Base-by-base conservation (phyloP, 2,113 vertebrate genomes). In the Cyanoliseus patagonus region DNA sequence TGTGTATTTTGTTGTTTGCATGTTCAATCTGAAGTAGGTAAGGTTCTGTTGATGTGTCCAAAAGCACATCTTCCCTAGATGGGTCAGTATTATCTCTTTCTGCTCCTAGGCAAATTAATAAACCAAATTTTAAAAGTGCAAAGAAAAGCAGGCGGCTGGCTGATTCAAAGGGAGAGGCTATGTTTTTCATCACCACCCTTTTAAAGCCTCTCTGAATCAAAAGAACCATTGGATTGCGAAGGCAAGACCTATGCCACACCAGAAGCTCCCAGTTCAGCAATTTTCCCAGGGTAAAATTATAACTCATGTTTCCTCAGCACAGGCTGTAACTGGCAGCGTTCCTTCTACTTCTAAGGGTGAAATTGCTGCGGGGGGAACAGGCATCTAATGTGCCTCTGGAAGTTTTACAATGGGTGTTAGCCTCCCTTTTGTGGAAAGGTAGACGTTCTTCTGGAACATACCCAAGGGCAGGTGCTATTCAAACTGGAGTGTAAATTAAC, bases 251-350 rank as follows among this genome's bases (percentile, higher is more conserved):
- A 41, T 96, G 96, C 95, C 96, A 97, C 96, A 94, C 93, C 94
- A 97, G 96, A 97, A 95, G 96, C 94, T 97, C 95, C 88, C 91
- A 97, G 95, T 96, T 97, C 96, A 96, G 97, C 97, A 97, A 95
- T 97, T 97, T 97, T 97, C 96, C 95, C 96, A 97, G 95, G 96
- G 94, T 97, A 85, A 97, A 97, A 97, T 97, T 97, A 97, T 97
- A 96, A 94, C 96, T 97, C 74, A 30, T 97, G 96, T 96, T 97
- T 96, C 97, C 96, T 97, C 92, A 97, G 96, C 95, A 91, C 94
- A 97, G 97, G 96, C 97, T 97, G 96, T 95, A 97, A 97, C 94
- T 97, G 96, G 96, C 96, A 97, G 74, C 7, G 80, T 96, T 96
- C 96, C 96, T 94, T 97, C 62, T 92, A 86, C 59, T 97, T 97